phyloP scores from a whole-genome alignment of 1,140 invertebrate species.

The Plectrocnemia conspersa region DNA sequence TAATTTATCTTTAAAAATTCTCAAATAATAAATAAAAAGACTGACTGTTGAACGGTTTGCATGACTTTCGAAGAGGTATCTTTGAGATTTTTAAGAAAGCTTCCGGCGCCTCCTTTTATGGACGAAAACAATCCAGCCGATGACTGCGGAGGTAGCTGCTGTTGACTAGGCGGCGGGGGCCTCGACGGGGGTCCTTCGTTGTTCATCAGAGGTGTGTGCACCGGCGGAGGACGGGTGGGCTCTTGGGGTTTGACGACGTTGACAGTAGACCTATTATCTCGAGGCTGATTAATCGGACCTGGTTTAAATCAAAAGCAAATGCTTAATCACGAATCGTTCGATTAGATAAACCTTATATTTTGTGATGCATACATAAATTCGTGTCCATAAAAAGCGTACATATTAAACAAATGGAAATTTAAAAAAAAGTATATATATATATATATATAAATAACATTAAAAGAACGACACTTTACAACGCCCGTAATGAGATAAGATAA shows the following conservation, averaged over 20 bases:
- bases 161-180: constrained; percentile 44
- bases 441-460: too few species aligned
- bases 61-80: constrained; percentile 95
- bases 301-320: too few species aligned
- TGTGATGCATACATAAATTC: too few species aligned
- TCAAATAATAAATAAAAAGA: constrained; percentile 35
- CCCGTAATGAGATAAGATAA: too few species aligned
- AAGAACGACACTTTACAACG: too few species aligned
- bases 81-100: constrained; percentile 88
- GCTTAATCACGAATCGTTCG: not conserved
- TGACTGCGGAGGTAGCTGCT: constrained; percentile 36
- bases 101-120: constrained; percentile 76
- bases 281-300: constrained; percentile 15
- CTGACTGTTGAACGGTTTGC: constrained; percentile 91
- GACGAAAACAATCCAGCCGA: constrained; percentile 71
- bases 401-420: too few species aligned
- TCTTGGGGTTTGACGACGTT: constrained; percentile 35
- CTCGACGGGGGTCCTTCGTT: constrained; percentile 36
- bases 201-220: constrained; percentile 36
- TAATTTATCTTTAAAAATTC: not conserved
- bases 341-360: too few species aligned
- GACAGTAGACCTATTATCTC: constrained; percentile 28
- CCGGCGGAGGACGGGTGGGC: constrained; percentile 38
- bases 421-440: too few species aligned
- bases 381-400: too few species aligned